Conservation (phyloP, 2,888 invertebrate species). For the Capitulum mitella region DNA sequence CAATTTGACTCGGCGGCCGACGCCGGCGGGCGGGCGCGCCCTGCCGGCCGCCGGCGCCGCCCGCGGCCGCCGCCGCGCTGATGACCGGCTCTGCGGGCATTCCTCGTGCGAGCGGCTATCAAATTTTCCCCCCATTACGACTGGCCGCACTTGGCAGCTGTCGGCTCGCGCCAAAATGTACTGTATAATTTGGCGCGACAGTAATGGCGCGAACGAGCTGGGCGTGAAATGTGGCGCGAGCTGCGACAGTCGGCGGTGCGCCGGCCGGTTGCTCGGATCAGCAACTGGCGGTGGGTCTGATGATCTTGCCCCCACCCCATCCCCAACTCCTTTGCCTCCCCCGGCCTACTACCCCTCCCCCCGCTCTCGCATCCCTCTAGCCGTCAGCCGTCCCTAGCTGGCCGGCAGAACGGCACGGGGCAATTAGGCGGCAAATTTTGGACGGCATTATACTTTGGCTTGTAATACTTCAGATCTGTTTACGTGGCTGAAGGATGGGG, state of each 20-base stretch:
- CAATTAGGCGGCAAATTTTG: too few species aligned
- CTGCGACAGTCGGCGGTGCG: background rate
- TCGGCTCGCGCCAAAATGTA: background rate
- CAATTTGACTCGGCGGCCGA: background rate
- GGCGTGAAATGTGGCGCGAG: background rate
- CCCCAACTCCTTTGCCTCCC: too few species aligned
- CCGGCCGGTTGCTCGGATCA: too few species aligned
- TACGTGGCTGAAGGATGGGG: background rate
- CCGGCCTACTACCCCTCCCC: too few species aligned
- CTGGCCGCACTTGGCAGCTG: background rate
- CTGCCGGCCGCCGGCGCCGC: background rate
- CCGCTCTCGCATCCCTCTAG: too few species aligned
- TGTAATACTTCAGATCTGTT: too few species aligned
- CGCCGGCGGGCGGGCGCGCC: background rate
- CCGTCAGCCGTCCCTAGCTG: too few species aligned
- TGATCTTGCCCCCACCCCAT: too few species aligned
- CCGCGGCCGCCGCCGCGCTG: background rate
- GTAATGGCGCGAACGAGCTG: constrained; percentile 1
- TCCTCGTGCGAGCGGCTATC: background rate
- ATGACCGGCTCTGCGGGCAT: background rate
- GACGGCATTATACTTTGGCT: too few species aligned
- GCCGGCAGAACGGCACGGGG: too few species aligned
- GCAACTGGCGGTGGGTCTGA: too few species aligned
- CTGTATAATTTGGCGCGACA: constrained; percentile 16
- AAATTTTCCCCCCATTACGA: background rate